These are phyloP conservation scores for Brachionus calyciflorus DNA, from an alignment of 1,140 invertebrate species.

Conservation along the genomic window DNA sequence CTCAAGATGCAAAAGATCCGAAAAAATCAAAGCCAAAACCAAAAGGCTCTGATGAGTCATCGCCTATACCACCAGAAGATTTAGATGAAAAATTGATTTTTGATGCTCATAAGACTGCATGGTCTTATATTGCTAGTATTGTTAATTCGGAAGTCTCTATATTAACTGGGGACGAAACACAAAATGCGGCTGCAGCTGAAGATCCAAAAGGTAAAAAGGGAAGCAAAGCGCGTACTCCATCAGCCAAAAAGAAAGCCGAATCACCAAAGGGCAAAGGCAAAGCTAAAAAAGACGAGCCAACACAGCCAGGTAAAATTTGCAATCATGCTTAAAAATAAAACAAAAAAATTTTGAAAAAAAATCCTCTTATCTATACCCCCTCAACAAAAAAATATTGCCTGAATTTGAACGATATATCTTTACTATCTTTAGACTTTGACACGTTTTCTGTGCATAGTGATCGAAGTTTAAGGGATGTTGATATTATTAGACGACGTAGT, in stretches of 20 bases:
- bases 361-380: background rate
- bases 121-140: background rate
- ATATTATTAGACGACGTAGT: slow-evolving; percentile 8
- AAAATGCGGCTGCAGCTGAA: slow-evolving; percentile 46
- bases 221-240: background rate
- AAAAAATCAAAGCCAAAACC: slow-evolving; percentile 49
- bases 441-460: slow-evolving; percentile 34
- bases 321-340: background rate
- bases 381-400: too few relatives aligned
- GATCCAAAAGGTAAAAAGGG: slow-evolving; percentile 15
- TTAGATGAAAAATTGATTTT: slow-evolving; percentile 57
- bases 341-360: too few relatives aligned
- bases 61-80: slow-evolving; percentile 54
- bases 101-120: slow-evolving; percentile 53
- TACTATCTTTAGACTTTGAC: slow-evolving; percentile 41
- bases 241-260: slow-evolving; percentile 26
- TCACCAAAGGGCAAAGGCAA: slow-evolving; percentile 29
- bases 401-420: too few relatives aligned
- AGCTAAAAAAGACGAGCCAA: slow-evolving; percentile 4
- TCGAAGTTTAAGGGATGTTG: slow-evolving; percentile 13
- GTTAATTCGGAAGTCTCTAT: slow-evolving; percentile 51
- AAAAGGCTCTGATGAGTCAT: slow-evolving; percentile 50
- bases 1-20: slow-evolving; percentile 45
- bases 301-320: slow-evolving; percentile 13
- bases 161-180: slow-evolving; percentile 47